Conservation (phyloP, 2,888 invertebrate genomes). For the Drosophila niveifrons region DNA sequence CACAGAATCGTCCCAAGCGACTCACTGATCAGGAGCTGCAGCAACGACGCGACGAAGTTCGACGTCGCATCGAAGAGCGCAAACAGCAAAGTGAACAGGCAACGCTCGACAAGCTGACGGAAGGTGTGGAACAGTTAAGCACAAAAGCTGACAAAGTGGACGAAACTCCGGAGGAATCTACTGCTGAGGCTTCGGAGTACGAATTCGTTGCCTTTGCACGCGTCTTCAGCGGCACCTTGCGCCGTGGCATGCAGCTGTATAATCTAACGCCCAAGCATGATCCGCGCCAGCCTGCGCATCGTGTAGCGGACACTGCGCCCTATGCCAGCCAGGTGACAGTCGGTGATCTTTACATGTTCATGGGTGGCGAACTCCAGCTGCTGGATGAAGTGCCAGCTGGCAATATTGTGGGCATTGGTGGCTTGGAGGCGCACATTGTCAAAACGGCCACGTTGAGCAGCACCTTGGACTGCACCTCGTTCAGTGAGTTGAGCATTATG, state of each 20-base stretch:
- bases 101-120: slow-evolving; percentile 65
- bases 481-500: slow-evolving; percentile 91
- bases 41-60: slow-evolving; percentile 88
- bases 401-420: slow-evolving; percentile 95
- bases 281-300: slow-evolving; percentile 86
- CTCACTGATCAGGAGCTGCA: slow-evolving; percentile 91
- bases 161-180: not conserved
- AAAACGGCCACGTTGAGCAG: slow-evolving; percentile 96
- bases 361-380: slow-evolving; percentile 95
- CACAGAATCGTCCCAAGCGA: slow-evolving; percentile 92
- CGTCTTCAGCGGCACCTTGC: slow-evolving; percentile 95
- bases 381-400: slow-evolving; percentile 94
- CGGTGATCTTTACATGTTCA: slow-evolving; percentile 93
- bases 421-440: slow-evolving; percentile 92
- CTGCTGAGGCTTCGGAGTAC: slow-evolving; percentile 83
- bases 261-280: slow-evolving; percentile 95
- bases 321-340: slow-evolving; percentile 86
- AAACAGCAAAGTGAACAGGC: slow-evolving; percentile 69
- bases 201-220: slow-evolving; percentile 96
- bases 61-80: slow-evolving; percentile 88
- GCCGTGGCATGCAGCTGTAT: slow-evolving; percentile 91
- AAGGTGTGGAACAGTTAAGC: slow-evolving; percentile 55
- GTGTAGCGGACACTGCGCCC: slow-evolving; percentile 73
- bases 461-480: slow-evolving; percentile 93
- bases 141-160: not conserved